A percentile compares a stretch with the other conserved stretches of the same genome.
phyloP scores from a whole-genome alignment of 2,797 vertebrate genomes.

The Tragelaphus eurycerus region DNA sequence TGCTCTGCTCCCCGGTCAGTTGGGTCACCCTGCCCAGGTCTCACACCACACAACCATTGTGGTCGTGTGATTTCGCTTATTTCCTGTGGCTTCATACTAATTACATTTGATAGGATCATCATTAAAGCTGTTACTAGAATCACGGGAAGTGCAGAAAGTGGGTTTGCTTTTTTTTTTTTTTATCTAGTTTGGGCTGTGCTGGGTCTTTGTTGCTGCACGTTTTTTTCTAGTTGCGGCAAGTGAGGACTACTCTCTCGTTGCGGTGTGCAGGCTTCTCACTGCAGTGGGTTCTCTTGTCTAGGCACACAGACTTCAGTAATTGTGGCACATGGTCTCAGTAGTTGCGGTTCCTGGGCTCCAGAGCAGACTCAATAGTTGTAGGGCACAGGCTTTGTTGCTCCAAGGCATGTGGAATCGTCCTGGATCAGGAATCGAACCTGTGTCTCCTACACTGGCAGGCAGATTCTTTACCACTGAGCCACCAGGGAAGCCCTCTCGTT shows the following conservation, averaged over 20 bases:
- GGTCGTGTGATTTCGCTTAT: not conserved
- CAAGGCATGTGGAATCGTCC: not conserved
- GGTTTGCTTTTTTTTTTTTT: not conserved
- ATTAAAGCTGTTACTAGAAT: not conserved
- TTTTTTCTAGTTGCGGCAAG: not conserved
- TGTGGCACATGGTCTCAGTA: not conserved
- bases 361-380: not conserved
- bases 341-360: not conserved
- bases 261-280: not conserved
- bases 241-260: not conserved
- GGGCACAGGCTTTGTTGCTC: not conserved
- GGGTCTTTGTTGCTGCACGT: not conserved
- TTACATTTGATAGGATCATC: not conserved
- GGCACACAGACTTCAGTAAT: not conserved
- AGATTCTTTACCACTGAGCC: not conserved
- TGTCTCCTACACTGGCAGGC: not conserved
- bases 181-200: not conserved
- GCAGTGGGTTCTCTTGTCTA: not conserved
- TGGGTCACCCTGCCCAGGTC: not conserved
- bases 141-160: not conserved
- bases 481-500: not conserved
- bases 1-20: accelerated
- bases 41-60: not conserved
- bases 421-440: not conserved
- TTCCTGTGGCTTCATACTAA: not conserved